Base-by-base conservation (phyloP, 2,113 vertebrate genomes). In the Cynocephalus volans region DNA sequence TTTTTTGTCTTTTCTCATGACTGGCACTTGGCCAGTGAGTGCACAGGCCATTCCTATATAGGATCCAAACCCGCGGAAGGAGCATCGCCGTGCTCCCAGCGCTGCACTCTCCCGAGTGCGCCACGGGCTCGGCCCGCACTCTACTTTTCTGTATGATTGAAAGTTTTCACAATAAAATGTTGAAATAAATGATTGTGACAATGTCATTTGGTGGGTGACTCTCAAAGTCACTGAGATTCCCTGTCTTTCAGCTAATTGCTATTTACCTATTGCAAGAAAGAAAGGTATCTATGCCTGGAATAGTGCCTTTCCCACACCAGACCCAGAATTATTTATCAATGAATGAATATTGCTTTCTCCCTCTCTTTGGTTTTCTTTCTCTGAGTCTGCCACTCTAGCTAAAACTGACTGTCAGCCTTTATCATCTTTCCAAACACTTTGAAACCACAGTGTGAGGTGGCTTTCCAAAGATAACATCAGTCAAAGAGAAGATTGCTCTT, bases 381-480 rank as follows among this genome's bases (percentile, higher is more conserved):
- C 36, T 31, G 19, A 73, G 36, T 36, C 62, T 89, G 26, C 24
- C 65, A 52, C 72, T 75, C 48, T 18, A 79, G 95, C n/a, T 82
- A 76, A 41, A 77, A 81, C 13, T 18, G 24, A 76, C n/a, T 33
- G 13, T 10, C 23, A 64, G 70, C 69, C 23, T 65, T 95, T 87
- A 80, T 83, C 41, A 10, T 86, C 75, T 60, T 86, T 85, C 65
- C 36, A 64, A 77, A 85, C 13, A 60, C 81, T 95, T n/a, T 77
- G 67, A 65, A 81, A 91, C 48, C 79, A 23, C 54, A 70, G 52
- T 58, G 23, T 41, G 79, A 48, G 50, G 62, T 79, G 69, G 65
- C 45, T 93, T 93, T 52, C 58, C 84, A 70, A 52, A 80, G 58
- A 69, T 67, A 86, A 86, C 1, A 24, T 45, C 92, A 56, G 18